Base-by-base conservation (phyloP, 2,888 invertebrate species). In the Heliconius sara region DNA sequence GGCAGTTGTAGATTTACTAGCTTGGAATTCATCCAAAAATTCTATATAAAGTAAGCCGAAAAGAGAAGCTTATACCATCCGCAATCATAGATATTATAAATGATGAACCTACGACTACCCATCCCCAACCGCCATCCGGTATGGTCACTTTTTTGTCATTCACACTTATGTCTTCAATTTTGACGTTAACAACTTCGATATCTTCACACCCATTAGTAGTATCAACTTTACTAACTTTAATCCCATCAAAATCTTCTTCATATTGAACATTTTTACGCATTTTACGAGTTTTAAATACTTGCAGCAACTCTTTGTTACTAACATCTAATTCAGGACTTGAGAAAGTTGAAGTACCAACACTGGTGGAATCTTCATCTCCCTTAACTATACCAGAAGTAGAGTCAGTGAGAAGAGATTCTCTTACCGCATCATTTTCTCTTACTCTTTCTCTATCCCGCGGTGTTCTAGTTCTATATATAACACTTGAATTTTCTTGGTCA, bases 31-130 rank as follows among this genome's bases (percentile, higher is more conserved):
- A 72, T 96, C 95, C 71, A 98, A 93, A 86, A 99, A 97, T 87
- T 98, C 97, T 1, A 97, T 97, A 88, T 97, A 98, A 13, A 99
- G 95, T 27, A 99, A 95, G 0, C 99, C 99, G 90, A 99, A 99
- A 99, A 1, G 98, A 98, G 90, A 99, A 98, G 76, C 98, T 98
- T 79, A 99, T 97, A 0, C 99, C 99, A 91, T 99, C 99, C 65
- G 98, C 98, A 74, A 99, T 97, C 94, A 98, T 96, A 30, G 98
- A 98, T 79, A 98, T 97, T 67, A 98, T 90, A 84, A 99, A 96
- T 0, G 98, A 98, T 6, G 98, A 97, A 65, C 97, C 91, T 0
- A 99, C 99, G 1, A 99, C 97, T 30, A 98, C 96, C 98, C 98
- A 98, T 13, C 98, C 98, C 97, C 97, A 98, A 3, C 97, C 98